Evolutionary conservation across 2,888 invertebrate species (phyloP).

Genomic region (Lamproptera curius): DNA sequence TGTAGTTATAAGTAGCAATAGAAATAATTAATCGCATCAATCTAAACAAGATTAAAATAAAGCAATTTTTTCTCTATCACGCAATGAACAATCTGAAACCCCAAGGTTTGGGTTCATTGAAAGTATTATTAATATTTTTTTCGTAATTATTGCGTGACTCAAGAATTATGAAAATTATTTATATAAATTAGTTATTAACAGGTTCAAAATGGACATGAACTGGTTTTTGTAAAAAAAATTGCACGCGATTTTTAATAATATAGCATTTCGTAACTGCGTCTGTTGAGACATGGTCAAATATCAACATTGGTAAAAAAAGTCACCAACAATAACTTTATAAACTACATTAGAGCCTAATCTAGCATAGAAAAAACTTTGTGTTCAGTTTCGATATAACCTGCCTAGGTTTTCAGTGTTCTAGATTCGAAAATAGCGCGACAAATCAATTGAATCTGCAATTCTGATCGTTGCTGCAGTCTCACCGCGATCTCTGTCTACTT

Average conservation of each 20-base stretch:
- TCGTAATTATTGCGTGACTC: slow-evolving; percentile 12
- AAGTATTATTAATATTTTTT: slow-evolving; percentile 1
- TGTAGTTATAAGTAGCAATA: not conserved
- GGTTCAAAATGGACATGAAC: slow-evolving; percentile 14
- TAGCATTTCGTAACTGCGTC: slow-evolving; percentile 7
- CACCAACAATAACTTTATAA: too few species aligned
- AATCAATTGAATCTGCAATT: slow-evolving; percentile 63
- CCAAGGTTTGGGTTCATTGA: slow-evolving; percentile 4
- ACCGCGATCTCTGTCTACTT: slow-evolving; percentile 45
- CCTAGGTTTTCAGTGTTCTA: too few species aligned
- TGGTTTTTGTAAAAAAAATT: slow-evolving; percentile 15
- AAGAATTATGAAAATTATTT: slow-evolving; percentile 11
- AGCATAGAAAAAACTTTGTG: too few species aligned
- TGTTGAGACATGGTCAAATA: too few species aligned
- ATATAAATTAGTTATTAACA: slow-evolving; percentile 15
- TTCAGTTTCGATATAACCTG: too few species aligned
- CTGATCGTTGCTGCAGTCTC: slow-evolving; percentile 54
- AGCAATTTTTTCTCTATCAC: not conserved
- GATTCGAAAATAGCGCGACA: slow-evolving; percentile 66
- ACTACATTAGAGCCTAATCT: too few species aligned
- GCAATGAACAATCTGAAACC: not conserved
- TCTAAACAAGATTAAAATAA: not conserved
- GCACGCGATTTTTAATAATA: slow-evolving; percentile 15
- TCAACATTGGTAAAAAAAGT: too few species aligned
- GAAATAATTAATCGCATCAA: not conserved